Percentiles rank a stretch among this genome's conserved stretches.
These are phyloP conservation scores for Pseudomugil gertrudae DNA, from an alignment of 2,797 vertebrate genomes.

Conservation along the genomic window DNA sequence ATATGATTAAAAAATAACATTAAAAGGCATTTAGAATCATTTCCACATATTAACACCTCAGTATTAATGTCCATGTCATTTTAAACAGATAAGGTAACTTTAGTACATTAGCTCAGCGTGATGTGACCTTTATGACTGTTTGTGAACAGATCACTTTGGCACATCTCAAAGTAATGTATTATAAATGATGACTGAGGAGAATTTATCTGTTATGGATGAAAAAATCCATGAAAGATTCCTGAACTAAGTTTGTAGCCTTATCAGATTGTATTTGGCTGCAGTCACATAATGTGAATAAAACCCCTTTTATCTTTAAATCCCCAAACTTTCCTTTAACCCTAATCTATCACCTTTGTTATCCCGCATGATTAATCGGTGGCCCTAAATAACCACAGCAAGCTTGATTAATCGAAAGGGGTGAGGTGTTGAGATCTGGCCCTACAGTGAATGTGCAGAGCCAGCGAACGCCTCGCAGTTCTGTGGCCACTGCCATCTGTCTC, in stretches of 20 bases:
- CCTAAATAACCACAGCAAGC: constrained; percentile 77
- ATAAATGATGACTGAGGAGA: constrained; percentile 29
- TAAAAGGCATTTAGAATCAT: constrained; percentile 68
- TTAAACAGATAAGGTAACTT: constrained; percentile 35
- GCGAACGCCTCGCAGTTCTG: constrained; percentile 73
- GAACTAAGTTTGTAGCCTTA: constrained; percentile 27
- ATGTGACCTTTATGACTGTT: constrained; percentile 38
- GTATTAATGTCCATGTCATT: constrained; percentile 33
- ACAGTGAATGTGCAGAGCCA: constrained; percentile 81
- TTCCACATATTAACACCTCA: constrained; percentile 69
- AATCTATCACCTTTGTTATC: constrained; percentile 80
- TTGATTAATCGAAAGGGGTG: constrained; percentile 77
- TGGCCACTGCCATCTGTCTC: constrained; percentile 84
- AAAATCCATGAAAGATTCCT: constrained; percentile 6
- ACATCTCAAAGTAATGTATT: constrained; percentile 41
- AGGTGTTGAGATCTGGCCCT: constrained; percentile 78
- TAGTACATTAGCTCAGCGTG: constrained; percentile 17
- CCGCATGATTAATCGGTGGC: constrained; percentile 80
- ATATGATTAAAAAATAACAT: constrained; percentile 73
- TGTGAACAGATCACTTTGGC: constrained; percentile 28
- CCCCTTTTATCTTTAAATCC: constrained; percentile 59
- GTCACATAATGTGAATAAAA: constrained; percentile 44
- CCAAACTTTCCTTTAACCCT: constrained; percentile 81
- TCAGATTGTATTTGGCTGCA: constrained; percentile 30
- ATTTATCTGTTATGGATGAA: constrained; percentile 29